Evolutionary conservation across 2,797 vertebrate species (phyloP).

Genomic region (Alectoris magna): DNA sequence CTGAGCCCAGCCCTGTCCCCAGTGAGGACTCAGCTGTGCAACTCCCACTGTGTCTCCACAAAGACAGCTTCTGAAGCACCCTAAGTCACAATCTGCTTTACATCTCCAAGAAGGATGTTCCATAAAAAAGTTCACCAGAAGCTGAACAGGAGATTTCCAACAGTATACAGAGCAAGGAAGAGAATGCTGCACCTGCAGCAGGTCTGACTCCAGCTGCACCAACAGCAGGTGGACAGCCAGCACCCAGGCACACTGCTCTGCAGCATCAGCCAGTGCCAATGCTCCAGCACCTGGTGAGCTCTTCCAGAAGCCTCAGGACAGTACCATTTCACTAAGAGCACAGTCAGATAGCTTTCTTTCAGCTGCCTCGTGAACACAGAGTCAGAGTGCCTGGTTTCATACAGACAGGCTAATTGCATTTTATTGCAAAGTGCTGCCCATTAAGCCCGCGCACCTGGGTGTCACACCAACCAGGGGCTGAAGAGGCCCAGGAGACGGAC

Average conservation of each 20-base stretch:
- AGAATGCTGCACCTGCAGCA: background rate
- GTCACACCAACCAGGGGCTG: accelerated
- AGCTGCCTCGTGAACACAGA: background rate
- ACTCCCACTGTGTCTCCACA: background rate
- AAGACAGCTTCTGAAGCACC: background rate
- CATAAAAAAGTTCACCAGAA: background rate
- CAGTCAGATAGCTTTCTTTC: accelerated
- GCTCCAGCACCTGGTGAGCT: accelerated
- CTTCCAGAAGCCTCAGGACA: background rate
- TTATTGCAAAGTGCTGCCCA: background rate
- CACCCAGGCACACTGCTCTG: accelerated
- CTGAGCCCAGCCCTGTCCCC: background rate
- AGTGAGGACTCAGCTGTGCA: background rate
- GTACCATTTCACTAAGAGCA: background rate
- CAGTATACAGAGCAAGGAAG: accelerated
- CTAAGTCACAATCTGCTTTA: background rate
- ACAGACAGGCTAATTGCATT: background rate
- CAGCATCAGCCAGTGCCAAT: accelerated
- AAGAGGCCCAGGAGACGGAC: background rate
- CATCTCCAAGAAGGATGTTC: background rate
- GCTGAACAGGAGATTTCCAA: background rate
- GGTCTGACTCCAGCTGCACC: background rate
- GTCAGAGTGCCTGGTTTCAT: accelerated
- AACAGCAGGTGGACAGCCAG: background rate
- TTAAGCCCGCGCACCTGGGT: background rate